Evolutionary conservation across 2,113 vertebrate species (phyloP).

Genomic region (Parus major): DNA sequence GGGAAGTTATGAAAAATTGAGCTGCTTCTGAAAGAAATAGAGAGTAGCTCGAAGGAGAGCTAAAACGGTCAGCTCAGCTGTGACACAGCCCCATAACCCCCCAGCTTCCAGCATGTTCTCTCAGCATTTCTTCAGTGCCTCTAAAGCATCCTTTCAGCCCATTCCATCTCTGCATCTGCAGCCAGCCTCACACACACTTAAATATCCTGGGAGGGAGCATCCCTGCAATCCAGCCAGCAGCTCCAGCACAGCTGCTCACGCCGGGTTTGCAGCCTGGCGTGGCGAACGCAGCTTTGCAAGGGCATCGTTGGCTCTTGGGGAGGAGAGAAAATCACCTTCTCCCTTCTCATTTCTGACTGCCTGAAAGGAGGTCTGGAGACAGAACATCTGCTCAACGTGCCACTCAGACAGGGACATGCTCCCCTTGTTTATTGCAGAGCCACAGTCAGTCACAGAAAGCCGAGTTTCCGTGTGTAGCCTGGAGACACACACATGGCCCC

Average conservation of each 20-base stretch:
- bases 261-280: not conserved
- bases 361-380: not conserved
- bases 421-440: not conserved
- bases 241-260: not conserved
- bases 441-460: rapidly evolving
- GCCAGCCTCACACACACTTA: not conserved
- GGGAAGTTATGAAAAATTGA: not conserved
- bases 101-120: not conserved
- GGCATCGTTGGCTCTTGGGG: not conserved
- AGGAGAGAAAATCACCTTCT: not conserved
- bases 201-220: not conserved
- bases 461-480: not conserved
- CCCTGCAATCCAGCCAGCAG: not conserved
- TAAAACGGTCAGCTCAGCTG: not conserved
- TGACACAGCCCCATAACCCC: not conserved
- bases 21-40: not conserved
- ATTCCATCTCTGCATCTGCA: not conserved
- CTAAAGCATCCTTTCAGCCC: not conserved
- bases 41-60: not conserved
- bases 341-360: not conserved
- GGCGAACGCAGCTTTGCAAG: not conserved
- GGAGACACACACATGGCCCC: not conserved
- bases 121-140: not conserved
- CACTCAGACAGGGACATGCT: not conserved
- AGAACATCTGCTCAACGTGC: not conserved